Evolutionary conservation across 2,797 vertebrate genomes (phyloP).

Genomic region (Cercopithecus mitis): DNA sequence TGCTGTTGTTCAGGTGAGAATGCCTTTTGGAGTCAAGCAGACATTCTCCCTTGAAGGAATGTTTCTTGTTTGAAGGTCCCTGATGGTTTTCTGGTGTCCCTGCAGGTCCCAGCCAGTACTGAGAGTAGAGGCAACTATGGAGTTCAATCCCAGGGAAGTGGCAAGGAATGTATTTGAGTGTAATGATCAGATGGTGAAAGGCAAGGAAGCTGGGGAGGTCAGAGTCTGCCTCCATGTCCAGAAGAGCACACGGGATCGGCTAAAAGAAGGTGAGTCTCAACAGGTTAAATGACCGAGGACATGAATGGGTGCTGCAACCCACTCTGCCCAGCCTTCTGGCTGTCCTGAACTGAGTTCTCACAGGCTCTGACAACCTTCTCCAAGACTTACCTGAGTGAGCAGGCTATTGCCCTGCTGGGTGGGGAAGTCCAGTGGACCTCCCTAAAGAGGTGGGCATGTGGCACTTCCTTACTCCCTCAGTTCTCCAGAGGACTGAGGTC

Average conservation of each 20-base stretch:
- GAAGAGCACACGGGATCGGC: neutral
- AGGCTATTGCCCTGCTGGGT: neutral
- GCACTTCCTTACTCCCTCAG: neutral
- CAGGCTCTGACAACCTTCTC: neutral
- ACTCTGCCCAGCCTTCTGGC: neutral
- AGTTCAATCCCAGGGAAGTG: conserved; percentile 82
- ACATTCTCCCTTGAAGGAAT: neutral
- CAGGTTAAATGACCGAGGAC: neutral
- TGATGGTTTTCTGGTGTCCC: neutral
- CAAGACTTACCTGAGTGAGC: neutral
- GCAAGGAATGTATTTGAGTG: conserved; percentile 80
- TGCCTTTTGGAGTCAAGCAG: neutral
- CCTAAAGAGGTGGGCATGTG: neutral
- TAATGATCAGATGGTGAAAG: neutral
- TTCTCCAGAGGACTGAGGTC: neutral
- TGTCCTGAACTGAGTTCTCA: neutral
- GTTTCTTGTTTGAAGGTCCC: neutral
- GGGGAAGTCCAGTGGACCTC: neutral
- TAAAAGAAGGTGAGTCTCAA: conserved; percentile 55
- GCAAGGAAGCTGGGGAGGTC: conserved; percentile 34
- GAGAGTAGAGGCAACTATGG: conserved; percentile 75
- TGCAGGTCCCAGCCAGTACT: conserved; percentile 89
- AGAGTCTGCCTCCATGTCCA: conserved; percentile 84
- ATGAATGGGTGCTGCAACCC: too few relatives aligned
- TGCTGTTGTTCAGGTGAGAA: conserved; percentile 88